Evolutionary conservation across 2,113 vertebrate genomes (phyloP).

Genomic region (Heliornis fulica): DNA sequence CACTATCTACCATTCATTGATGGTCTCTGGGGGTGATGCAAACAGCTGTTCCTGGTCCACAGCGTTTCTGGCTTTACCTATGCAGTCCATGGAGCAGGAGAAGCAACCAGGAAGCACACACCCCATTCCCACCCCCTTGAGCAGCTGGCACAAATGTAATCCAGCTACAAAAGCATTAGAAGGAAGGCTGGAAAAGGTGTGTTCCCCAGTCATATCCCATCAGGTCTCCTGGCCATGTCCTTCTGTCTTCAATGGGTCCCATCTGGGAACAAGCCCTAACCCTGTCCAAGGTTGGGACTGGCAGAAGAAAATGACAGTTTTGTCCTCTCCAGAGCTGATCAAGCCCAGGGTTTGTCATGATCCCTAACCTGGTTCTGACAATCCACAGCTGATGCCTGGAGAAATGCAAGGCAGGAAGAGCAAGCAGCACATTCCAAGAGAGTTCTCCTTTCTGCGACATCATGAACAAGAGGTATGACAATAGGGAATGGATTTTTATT

Average conservation of each 20-base stretch:
- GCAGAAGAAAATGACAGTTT: background rate
- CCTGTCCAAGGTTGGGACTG: rapidly evolving
- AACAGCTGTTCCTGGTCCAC: rapidly evolving
- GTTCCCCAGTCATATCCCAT: rapidly evolving
- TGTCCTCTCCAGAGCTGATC: no score
- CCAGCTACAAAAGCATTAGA: background rate
- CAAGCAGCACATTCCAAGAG: background rate
- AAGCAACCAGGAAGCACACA: background rate
- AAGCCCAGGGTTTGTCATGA: background rate
- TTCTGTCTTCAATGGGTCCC: background rate
- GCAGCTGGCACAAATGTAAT: rapidly evolving
- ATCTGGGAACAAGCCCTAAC: no score
- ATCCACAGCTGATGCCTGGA: background rate
- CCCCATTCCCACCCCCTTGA: no score
- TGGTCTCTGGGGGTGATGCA: background rate
- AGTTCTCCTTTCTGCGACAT: background rate
- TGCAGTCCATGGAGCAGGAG: background rate
- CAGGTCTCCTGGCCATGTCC: background rate
- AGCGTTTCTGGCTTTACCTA: background rate
- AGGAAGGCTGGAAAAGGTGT: background rate
- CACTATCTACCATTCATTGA: no score
- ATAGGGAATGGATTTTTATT: background rate
- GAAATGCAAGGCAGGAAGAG: background rate
- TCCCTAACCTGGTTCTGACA: rapidly evolving
- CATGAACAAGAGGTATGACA: background rate